phyloP scores from a whole-genome alignment of 2,888 invertebrate species.

The Trypoxylon attenuatum region DNA sequence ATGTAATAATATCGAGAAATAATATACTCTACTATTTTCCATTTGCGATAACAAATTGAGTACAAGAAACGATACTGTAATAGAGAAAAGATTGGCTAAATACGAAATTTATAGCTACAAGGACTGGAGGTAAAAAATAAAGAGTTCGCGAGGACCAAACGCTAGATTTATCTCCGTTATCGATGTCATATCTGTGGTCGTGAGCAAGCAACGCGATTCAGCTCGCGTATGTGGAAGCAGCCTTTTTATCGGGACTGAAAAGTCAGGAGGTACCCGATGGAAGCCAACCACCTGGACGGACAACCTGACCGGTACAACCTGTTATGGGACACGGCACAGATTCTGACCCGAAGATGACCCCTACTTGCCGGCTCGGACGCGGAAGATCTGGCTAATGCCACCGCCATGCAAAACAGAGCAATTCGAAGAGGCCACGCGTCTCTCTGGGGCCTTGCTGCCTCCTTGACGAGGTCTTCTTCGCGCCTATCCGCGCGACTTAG shows the following conservation, averaged over 20 bases:
- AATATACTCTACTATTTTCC: too few species aligned
- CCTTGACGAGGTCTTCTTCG: too few species aligned
- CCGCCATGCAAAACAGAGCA: conserved; percentile 53
- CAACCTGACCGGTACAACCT: conserved; percentile 66
- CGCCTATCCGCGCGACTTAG: neutral
- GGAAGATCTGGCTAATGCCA: conserved; percentile 56
- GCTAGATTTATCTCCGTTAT: conserved; percentile 27
- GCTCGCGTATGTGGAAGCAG: conserved; percentile 46
- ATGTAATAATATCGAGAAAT: too few species aligned
- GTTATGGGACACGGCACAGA: conserved; percentile 65
- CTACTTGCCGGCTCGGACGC: conserved; percentile 37
- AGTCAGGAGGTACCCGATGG: conserved; percentile 24
- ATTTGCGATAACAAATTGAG: too few species aligned
- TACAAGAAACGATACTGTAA: too few species aligned
- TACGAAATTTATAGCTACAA: too few species aligned
- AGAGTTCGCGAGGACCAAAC: too few species aligned
- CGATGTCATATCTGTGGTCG: conserved; percentile 24
- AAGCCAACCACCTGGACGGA: conserved; percentile 52
- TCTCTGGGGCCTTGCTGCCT: neutral
- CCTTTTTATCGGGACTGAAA: conserved; percentile 45
- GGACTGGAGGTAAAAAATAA: too few species aligned
- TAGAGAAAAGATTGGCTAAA: too few species aligned
- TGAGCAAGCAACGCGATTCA: conserved; percentile 39
- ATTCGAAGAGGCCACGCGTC: conserved; percentile 45
- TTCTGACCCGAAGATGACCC: conserved; percentile 68